Evolutionary conservation across 2,888 invertebrate species (phyloP).

Genomic region (Lutraria lutraria): DNA sequence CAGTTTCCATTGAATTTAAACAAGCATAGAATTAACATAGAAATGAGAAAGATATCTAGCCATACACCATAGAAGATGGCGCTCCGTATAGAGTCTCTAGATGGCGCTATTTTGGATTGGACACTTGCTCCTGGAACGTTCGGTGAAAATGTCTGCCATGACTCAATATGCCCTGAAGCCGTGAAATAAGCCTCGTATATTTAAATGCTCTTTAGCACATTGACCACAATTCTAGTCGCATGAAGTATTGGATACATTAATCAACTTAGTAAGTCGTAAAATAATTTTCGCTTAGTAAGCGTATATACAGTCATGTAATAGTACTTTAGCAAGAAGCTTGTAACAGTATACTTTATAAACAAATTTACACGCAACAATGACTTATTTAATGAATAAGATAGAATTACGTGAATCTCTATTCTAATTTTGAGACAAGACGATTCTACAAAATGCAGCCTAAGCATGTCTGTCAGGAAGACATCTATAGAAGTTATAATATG

Average conservation of each 20-base stretch:
- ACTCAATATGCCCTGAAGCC: no score
- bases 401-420: neutral
- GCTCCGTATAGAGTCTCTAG: neutral
- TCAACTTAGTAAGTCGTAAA: no score
- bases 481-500: neutral
- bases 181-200: no score
- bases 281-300: no score
- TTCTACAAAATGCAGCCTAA: neutral
- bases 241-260: no score
- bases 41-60: neutral
- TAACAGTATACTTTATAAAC: neutral
- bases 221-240: no score
- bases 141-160: no score
- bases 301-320: neutral
- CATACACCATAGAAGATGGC: neutral
- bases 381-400: neutral
- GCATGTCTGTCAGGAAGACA: neutral
- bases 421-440: neutral
- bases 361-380: neutral
- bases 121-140: no score
- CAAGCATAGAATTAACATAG: slow-evolving; percentile 13
- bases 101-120: neutral
- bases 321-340: neutral
- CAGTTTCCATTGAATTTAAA: slow-evolving; percentile 18
- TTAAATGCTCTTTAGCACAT: no score